A percentile compares a stretch with the other conserved stretches of the same genome.
phyloP scores from a whole-genome alignment of 1,140 invertebrate genomes.

The Plectrocnemia conspersa region DNA sequence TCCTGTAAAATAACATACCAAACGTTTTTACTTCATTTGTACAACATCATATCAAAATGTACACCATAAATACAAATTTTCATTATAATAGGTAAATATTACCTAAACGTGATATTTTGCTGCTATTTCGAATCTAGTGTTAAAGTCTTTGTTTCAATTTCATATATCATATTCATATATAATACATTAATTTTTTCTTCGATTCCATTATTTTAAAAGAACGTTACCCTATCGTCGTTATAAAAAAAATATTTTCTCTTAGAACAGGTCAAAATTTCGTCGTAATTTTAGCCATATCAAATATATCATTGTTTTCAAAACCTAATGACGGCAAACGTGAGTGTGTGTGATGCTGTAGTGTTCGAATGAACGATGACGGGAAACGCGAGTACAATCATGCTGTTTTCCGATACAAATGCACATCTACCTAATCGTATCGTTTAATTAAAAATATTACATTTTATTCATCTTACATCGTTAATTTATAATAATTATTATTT shows the following conservation, averaged over 20 bases:
- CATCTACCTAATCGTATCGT: too few relatives aligned
- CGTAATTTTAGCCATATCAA: not conserved
- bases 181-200: too few relatives aligned
- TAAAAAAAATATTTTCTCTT: slow-evolving; percentile 10
- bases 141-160: slow-evolving; percentile 34
- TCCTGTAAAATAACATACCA: slow-evolving; percentile 57
- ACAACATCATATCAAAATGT: slow-evolving; percentile 56
- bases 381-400: slow-evolving; percentile 24
- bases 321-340: not conserved
- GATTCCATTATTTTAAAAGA: too few relatives aligned
- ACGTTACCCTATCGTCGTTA: too few relatives aligned
- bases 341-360: not conserved
- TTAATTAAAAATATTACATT: slow-evolving; percentile 34
- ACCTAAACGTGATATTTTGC: slow-evolving; percentile 40
- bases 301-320: too few relatives aligned
- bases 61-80: slow-evolving; percentile 54
- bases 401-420: slow-evolving; percentile 30
- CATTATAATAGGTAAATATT: slow-evolving; percentile 48
- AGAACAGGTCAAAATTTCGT: not conserved
- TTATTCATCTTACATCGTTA: slow-evolving; percentile 28
- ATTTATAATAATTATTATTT: too few relatives aligned
- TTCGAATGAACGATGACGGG: not conserved
- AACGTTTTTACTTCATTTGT: slow-evolving; percentile 54
- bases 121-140: slow-evolving; percentile 33
- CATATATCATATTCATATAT: slow-evolving; percentile 25